Evolutionary conservation across 2,113 vertebrate genomes (phyloP), one percentile per base, ranked within the genome.

Genomic region (Puffinus mauretanicus): DNA sequence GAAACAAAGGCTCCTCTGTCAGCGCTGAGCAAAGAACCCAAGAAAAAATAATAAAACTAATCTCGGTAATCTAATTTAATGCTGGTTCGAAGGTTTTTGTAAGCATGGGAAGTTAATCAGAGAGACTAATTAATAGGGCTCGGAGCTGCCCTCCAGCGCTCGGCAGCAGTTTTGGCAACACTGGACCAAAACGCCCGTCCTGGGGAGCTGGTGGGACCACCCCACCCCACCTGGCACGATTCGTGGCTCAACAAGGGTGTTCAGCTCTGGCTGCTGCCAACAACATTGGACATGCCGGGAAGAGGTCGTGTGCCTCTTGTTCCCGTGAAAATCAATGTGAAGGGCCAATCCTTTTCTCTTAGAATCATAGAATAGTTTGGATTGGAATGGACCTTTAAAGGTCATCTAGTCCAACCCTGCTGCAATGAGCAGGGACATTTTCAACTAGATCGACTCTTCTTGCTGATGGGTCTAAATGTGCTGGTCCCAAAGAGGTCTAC

Each of bases 131-230:
- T 32, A 66, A 58, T 5, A 20, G 60, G 54, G 55, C 10, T 66
- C 1, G 18, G 66, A 46, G 40, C 46, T 61, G 46, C 46, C 78
- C 72, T 75, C 62, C 17, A 38, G 32, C 0, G 1, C 42, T 82
- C 10, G 1, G 82, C 58, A 72, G 67, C 29, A 71, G 42, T 51
- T 81, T 81, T 76, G 72, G 83, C 13, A 61, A 29, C 2, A 4
- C 46, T 55, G 64, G 46, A 51, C 13, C 1, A 7, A 65, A 72
- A 60, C 0, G 0, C 7, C 32, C 0, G 0, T 40, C 30, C 24
- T 44, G 71, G 40, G 52, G 44, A 66, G 36, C 24, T 46, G 49
- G 21, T 78, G 46, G 77, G 65, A 75, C 78, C 25, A 2, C 34
- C 51, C 60, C 57, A 52, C 10, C 21, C 32, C 15, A 24, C 6